Percentiles rank a stretch among this genome's conserved stretches.
These are phyloP conservation scores for Hypanus sabinus DNA, from an alignment of 2,113 vertebrate genomes.

Conservation along the genomic window DNA sequence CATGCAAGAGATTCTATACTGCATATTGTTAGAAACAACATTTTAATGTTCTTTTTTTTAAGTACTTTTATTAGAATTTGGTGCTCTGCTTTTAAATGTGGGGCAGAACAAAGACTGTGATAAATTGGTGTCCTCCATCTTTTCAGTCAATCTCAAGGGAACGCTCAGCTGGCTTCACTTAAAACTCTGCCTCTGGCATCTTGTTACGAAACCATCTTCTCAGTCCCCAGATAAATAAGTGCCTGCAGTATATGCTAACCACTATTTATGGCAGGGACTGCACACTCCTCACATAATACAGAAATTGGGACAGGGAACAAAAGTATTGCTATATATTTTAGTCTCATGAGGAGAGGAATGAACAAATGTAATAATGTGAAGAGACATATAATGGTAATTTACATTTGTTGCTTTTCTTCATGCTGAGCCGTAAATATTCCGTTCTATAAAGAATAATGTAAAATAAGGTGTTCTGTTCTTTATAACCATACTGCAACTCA, in stretches of 20 bases:
- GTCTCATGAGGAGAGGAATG: conserved; percentile 37
- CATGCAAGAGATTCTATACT: neutral
- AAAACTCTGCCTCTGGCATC: conserved; percentile 55
- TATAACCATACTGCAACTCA: neutral
- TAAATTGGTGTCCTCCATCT: conserved; percentile 54
- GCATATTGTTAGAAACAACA: neutral
- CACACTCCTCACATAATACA: conserved; percentile 56
- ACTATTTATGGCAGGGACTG: conserved; percentile 60
- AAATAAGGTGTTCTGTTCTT: neutral
- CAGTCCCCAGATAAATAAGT: conserved; percentile 56
- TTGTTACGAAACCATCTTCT: conserved; percentile 56
- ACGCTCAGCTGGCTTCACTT: conserved; percentile 54
- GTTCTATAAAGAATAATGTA: conserved; percentile 4
- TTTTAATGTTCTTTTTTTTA: neutral
- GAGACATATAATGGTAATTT: neutral
- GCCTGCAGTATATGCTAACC: conserved; percentile 60
- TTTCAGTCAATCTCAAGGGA: conserved; percentile 54
- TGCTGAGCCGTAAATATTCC: neutral
- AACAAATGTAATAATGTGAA: conserved; percentile 32
- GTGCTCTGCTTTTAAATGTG: neutral
- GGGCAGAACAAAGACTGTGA: conserved; percentile 45
- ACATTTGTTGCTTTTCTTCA: neutral
- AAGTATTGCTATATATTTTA: conserved; percentile 40
- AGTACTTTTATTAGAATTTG: neutral
- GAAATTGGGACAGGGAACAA: conserved; percentile 38